phyloP scores from a whole-genome alignment of 2,888 invertebrate genomes.

The Drosophila anceps region DNA sequence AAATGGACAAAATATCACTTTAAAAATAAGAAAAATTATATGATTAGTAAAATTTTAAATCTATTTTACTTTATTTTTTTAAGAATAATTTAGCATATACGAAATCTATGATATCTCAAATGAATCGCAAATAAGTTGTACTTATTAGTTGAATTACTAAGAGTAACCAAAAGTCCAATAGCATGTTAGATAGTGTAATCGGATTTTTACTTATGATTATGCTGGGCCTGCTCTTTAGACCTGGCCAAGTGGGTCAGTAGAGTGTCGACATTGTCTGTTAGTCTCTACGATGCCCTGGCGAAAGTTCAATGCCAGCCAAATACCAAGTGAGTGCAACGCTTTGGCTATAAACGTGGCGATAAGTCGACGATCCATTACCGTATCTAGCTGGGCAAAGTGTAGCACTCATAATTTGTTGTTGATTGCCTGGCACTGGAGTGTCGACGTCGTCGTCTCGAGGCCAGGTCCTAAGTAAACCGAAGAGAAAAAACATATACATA shows the following conservation, averaged over 20 bases:
- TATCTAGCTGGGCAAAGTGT: conserved; percentile 66
- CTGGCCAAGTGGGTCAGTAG: conserved; percentile 75
- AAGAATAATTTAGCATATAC: too few species aligned
- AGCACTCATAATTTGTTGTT: conserved; percentile 81
- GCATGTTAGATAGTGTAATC: conserved; percentile 37
- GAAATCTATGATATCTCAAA: too few species aligned
- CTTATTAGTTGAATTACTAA: not conserved
- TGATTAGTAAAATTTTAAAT: too few species aligned
- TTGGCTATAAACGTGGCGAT: conserved; percentile 36
- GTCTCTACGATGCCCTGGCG: conserved; percentile 24
- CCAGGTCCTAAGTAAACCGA: conserved; percentile 70
- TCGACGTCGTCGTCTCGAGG: conserved; percentile 28
- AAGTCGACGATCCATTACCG: conserved; percentile 49
- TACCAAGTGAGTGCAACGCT: conserved; percentile 65
- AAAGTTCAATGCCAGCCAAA: conserved; percentile 72
- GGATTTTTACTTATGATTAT: conserved; percentile 68
- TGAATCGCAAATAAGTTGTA: too few species aligned
- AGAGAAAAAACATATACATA: conserved; percentile 12
- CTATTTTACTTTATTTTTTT: too few species aligned
- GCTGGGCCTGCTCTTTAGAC: conserved; percentile 34
- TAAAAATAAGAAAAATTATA: too few species aligned
- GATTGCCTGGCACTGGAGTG: conserved; percentile 75
- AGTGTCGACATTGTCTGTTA: conserved; percentile 65
- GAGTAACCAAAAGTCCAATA: not conserved
- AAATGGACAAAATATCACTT: too few species aligned